Evolutionary conservation across 1,140 invertebrate genomes (phyloP), one percentile per base, ranked within the genome.

Genomic region (Eurosta solidaginis): DNA sequence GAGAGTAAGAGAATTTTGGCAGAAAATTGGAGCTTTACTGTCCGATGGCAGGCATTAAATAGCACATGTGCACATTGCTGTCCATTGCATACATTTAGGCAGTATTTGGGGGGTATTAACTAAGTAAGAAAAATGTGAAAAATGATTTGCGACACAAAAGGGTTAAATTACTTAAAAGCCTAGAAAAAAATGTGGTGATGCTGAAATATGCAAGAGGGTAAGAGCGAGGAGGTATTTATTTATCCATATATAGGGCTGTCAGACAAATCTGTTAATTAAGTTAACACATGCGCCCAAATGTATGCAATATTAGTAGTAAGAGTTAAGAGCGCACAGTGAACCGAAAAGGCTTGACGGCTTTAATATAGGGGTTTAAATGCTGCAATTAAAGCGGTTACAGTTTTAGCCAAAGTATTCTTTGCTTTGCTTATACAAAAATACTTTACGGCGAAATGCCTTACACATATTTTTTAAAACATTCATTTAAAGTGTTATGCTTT

Each of bases 61-160:
- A 40, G 33, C 59, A 68, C 59, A 68, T 68, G 59, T 68, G 59
- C 33, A 20, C 59, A 22, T 40, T 68, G 33, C 33, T 40, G 14
- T n/a, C n/a, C n/a, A 14, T 47, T 14, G 7, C 45, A 47, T 47
- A 59, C 5, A 29, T 33, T 59, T 36, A n/a, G 54, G 54, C 14
- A n/a, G n/a, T n/a, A 59, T 22, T 68, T 68, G 59, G 3, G 33
- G 1, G n/a, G n/a, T n/a, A n/a, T n/a, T n/a, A n/a, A 25, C 40
- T 68, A 40, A 68, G 54, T 27, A 59, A 59, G 59, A 68, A 68
- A 68, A 68, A 68, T 68, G 59, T 68, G 59, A 68, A 68, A 68
- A 68, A 68, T 68, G 59, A 68, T 68, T 68, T 68, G 59, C 59
- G 59, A 68, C 59, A 68, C 59, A 68, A 14, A 68, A 68, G 59